Evolutionary conservation across 2,888 invertebrate species (phyloP).

Genomic region (Lysandra coridon): DNA sequence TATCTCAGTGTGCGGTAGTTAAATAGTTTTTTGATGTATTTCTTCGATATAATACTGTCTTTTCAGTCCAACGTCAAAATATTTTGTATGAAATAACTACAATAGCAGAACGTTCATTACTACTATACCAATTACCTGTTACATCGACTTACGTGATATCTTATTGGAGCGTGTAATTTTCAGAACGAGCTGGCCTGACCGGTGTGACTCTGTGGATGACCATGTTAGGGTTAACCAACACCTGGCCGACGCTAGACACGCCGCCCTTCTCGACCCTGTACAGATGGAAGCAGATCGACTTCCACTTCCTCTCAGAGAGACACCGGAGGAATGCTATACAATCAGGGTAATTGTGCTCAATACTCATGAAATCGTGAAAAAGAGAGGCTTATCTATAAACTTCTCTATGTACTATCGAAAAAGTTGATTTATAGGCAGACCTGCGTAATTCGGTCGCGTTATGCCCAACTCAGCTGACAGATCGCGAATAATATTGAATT

Average conservation of each 20-base stretch:
- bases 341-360: constrained; percentile 64
- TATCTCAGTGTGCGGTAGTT: too few relatives aligned
- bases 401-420: too few relatives aligned
- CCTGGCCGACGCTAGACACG: constrained; percentile 51
- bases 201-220: constrained; percentile 75
- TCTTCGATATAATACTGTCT: too few relatives aligned
- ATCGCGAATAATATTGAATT: too few relatives aligned
- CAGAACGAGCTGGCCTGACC: constrained; percentile 55
- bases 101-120: background rate
- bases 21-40: too few relatives aligned
- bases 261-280: constrained; percentile 83
- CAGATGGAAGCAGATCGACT: constrained; percentile 88
- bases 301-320: constrained; percentile 82
- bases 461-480: too few relatives aligned
- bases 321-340: constrained; percentile 81
- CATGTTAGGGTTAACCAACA: constrained; percentile 59
- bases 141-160: background rate
- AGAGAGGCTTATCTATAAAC: too few relatives aligned
- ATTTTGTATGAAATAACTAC: too few relatives aligned
- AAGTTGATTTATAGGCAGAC: too few relatives aligned
- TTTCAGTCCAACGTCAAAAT: too few relatives aligned
- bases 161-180: constrained; percentile 38
- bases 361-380: too few relatives aligned
- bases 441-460: too few relatives aligned
- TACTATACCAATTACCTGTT: background rate